Evolutionary conservation across 2,113 vertebrate species (phyloP).

Genomic region (Pelmatolapia mariae): DNA sequence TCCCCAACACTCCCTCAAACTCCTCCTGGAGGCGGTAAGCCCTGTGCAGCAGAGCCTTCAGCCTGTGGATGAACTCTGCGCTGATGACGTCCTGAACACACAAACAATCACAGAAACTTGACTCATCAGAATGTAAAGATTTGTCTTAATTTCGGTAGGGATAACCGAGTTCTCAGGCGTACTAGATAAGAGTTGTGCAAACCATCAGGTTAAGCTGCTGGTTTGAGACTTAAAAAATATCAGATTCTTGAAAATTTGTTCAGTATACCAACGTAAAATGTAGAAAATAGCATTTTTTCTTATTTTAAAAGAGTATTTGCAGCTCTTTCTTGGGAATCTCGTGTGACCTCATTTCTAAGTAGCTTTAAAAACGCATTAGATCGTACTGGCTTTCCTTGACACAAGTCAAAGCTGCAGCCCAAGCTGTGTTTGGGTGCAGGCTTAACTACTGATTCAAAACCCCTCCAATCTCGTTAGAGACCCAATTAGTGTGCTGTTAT

Average conservation of each 20-base stretch:
- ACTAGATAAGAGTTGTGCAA: neutral
- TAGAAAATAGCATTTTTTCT: neutral
- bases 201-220: neutral
- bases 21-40: constrained; percentile 95
- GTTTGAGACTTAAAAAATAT: neutral
- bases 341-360: neutral
- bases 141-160: neutral
- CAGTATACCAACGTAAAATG: neutral
- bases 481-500: neutral
- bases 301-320: neutral
- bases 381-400: neutral
- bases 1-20: constrained; percentile 86
- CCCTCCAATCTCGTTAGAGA: neutral
- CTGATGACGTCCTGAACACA: constrained; percentile 85
- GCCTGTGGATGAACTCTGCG: constrained; percentile 90
- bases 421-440: constrained; percentile 2
- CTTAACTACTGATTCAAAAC: constrained; percentile 9
- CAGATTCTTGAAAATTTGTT: neutral
- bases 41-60: constrained; percentile 89
- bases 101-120: neutral
- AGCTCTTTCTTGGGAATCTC: neutral
- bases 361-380: neutral
- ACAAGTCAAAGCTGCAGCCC: neutral
- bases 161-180: accelerated
- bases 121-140: neutral